Conservation (phyloP, 23 tunicate genomes). For the Clavelina lepadiformis region DNA sequence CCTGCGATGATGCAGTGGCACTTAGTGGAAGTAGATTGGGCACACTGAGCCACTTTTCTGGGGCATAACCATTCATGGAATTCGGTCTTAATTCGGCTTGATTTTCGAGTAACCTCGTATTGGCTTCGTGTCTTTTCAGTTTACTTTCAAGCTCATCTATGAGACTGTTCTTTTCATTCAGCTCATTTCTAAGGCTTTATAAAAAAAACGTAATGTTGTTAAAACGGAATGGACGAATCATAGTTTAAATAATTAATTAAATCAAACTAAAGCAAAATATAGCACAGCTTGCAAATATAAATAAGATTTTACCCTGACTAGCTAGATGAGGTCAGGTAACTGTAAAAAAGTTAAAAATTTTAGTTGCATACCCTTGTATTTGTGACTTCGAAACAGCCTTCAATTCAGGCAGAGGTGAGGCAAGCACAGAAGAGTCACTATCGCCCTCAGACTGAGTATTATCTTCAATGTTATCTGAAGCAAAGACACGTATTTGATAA, state of each 20-base stretch:
- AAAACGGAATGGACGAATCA: too few species aligned
- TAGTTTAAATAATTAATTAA: too few species aligned
- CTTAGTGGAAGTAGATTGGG: slow-evolving; percentile 22
- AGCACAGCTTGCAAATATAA: too few species aligned
- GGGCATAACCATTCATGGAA: neutral
- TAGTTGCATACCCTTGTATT: too few species aligned
- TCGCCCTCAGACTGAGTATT: slow-evolving; percentile 23
- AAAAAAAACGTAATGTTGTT: neutral
- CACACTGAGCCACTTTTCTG: slow-evolving; percentile 28
- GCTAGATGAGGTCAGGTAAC: too few species aligned
- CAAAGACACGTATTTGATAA: too few species aligned
- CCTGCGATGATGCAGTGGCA: neutral
- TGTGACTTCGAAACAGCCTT: neutral
- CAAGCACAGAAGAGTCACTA: slow-evolving; percentile 19
- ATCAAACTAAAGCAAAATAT: too few species aligned
- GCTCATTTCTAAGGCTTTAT: slow-evolving; percentile 27
- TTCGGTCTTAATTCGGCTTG: neutral
- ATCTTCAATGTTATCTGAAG: slow-evolving; percentile 1
- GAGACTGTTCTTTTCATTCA: slow-evolving; percentile 33
- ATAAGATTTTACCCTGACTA: neutral
- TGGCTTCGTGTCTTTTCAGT: slow-evolving; percentile 15
- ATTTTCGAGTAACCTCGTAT: neutral
- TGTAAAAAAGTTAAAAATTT: too few species aligned
- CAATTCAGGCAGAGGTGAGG: slow-evolving; percentile 1
- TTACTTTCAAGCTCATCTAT: slow-evolving; percentile 39